Conservation (phyloP, 2,888 invertebrate genomes). For the Sclerodermus sp. region DNA sequence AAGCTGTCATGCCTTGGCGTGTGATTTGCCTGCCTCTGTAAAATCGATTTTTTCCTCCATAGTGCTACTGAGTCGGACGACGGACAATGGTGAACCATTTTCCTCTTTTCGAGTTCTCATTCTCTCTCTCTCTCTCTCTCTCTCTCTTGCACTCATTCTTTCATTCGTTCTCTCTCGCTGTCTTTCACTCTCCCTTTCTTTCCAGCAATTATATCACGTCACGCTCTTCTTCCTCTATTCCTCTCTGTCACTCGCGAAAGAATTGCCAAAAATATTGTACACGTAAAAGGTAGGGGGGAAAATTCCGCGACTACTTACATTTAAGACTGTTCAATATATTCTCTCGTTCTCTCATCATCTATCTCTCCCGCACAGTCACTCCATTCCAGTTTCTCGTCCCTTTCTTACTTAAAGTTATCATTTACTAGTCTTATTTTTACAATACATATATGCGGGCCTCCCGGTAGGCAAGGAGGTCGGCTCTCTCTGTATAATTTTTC, state of each 20-base stretch:
- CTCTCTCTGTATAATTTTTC: conserved; percentile 57
- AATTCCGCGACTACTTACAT: conserved; percentile 31
- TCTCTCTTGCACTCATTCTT: conserved; percentile 25
- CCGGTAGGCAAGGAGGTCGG: conserved; percentile 58
- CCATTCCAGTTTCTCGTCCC: no score
- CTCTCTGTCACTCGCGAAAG: conserved; percentile 31
- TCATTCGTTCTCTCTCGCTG: conserved; percentile 14
- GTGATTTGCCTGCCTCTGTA: no score
- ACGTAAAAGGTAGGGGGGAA: conserved; percentile 29
- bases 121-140: conserved; percentile 28
- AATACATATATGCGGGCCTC: conserved; percentile 56
- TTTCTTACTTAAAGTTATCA: conserved; percentile 45
- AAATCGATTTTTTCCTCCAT: conserved; percentile 16
- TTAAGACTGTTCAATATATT: conserved; percentile 43
- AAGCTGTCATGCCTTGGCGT: no score
- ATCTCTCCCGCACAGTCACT: no score
- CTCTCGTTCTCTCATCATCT: conserved; percentile 36
- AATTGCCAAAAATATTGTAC: conserved; percentile 38
- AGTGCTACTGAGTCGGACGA: conserved; percentile 53
- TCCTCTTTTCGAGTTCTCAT: conserved; percentile 20
- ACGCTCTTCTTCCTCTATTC: conserved; percentile 15
- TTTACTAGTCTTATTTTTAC: conserved; percentile 52
- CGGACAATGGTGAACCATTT: conserved; percentile 43
- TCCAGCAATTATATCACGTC: conserved; percentile 16
- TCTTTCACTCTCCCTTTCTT: conserved; percentile 22